phyloP scores from a whole-genome alignment of 2,888 invertebrate species.

The Pristionchus maxplancki region DNA sequence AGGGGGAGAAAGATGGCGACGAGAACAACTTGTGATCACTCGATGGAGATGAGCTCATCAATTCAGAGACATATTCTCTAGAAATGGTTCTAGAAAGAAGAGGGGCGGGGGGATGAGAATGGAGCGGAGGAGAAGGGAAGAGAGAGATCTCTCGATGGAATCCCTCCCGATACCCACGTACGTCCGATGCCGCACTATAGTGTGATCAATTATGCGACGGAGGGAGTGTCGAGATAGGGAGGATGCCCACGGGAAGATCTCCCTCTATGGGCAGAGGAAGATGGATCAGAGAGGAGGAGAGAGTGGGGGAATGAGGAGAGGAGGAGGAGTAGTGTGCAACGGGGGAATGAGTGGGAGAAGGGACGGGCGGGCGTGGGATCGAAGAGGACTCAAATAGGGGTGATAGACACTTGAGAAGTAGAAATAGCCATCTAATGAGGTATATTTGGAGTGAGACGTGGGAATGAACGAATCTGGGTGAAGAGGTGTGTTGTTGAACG shows the following conservation, averaged over 20 bases:
- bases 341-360: slow-evolving; percentile 5
- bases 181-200: not conserved
- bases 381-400: slow-evolving; percentile 10
- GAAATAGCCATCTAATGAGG: slow-evolving; percentile 1
- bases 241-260: not conserved
- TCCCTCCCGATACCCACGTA: slow-evolving; percentile 12
- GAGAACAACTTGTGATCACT: not conserved
- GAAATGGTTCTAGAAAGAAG: not conserved
- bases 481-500: not conserved
- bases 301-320: not conserved
- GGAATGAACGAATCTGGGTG: not conserved
- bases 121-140: not conserved
- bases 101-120: not conserved
- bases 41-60: not conserved
- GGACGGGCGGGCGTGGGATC: slow-evolving; percentile 38
- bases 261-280: no score
- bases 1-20: not conserved
- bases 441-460: slow-evolving; percentile 31
- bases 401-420: slow-evolving; percentile 14
- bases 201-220: not conserved
- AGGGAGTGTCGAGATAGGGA: not conserved
- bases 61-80: not conserved
- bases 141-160: slow-evolving; percentile 23
- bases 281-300: not conserved
- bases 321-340: not conserved